Base-by-base conservation (phyloP, 2,888 invertebrate species). In the Drosophila suboccidentalis region DNA sequence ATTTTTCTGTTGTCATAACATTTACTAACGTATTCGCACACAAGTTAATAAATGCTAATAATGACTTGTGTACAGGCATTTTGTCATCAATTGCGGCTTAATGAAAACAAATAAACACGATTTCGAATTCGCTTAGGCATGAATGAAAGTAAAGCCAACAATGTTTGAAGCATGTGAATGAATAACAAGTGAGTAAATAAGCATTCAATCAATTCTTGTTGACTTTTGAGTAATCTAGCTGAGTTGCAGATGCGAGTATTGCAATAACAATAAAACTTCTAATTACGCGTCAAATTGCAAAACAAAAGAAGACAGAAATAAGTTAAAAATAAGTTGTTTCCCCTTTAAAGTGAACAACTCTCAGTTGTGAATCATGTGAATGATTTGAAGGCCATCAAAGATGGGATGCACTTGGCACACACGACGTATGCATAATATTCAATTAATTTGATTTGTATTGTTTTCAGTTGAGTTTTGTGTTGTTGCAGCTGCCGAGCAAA, bases 91-190 rank as follows among this genome's bases (percentile, higher is more conserved):
- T 85, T 78, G 77, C 57, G 62, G 80, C 78, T 60, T 76, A 84
- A 88, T 87, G 83, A 83, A 88, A 88, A 83, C 88, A 88, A 84
- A 84, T 86, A 86, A 79, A 76, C 71, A 86, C 71, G 54, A 70
- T 54, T 73, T 58, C 75, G 32, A 70, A 55, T 71, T 60, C 72
- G 32, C 64, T 55, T 13, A n/a, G 39, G 41, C 59, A 68, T 72
- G 69, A 74, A 72, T 80, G 83, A 65, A 68, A 72, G 79, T 65
- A 68, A 82, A 68, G 51, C 17, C 57, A 58, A 44, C 54, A 41
- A 58, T 64, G 50, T 55, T 44, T 49, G 54, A 38, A 47, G 47
- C 50, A 50, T 44, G 39, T 62, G 58, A 74, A 60, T 74, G 71
- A 74, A 71, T 71, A 32, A 29, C 15, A 71, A 69, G 39, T 43